phyloP scores from a whole-genome alignment of 2,888 invertebrate genomes.

The Lagria hirta region DNA sequence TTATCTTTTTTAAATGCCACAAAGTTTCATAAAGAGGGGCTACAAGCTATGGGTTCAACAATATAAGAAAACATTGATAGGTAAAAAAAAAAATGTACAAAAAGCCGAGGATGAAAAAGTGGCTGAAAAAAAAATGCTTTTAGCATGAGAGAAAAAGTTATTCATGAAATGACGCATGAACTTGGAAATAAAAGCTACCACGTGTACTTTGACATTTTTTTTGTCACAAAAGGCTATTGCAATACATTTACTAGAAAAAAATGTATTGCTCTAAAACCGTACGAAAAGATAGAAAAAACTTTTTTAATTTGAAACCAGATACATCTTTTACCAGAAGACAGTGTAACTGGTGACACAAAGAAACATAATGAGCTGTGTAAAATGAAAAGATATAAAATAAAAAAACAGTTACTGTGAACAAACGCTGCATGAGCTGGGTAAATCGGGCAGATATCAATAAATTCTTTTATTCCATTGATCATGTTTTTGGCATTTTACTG shows the following conservation, averaged over 20 bases:
- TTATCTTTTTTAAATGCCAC: no score
- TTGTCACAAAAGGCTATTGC: constrained; percentile 27
- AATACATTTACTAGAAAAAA: no score
- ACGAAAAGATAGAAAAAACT: constrained; percentile 25
- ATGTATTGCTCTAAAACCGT: constrained; percentile 28
- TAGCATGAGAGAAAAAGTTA: no score
- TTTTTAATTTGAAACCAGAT: constrained; percentile 20
- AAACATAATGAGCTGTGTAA: constrained; percentile 11
- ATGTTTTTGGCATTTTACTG: constrained; percentile 38
- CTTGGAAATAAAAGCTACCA: no score
- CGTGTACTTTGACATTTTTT: constrained; percentile 32
- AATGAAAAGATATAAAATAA: constrained; percentile 22
- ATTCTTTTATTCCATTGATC: constrained; percentile 37
- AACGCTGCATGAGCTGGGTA: constrained; percentile 40
- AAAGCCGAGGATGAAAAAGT: no score
- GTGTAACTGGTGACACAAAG: constrained; percentile 25
- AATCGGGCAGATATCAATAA: constrained; percentile 42
- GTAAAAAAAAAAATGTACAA: no score
- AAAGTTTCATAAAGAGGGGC: constrained; percentile 42
- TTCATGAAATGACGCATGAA: no score
- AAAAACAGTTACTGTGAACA: constrained; percentile 26
- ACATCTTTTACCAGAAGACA: constrained; percentile 28
- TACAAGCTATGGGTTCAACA: constrained; percentile 37
- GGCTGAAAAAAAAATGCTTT: no score
- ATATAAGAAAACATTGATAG: no score